These are phyloP conservation scores for Muricea muricata DNA, from an alignment of 92 coral and sea anemone genomes.

Conservation along the genomic window DNA sequence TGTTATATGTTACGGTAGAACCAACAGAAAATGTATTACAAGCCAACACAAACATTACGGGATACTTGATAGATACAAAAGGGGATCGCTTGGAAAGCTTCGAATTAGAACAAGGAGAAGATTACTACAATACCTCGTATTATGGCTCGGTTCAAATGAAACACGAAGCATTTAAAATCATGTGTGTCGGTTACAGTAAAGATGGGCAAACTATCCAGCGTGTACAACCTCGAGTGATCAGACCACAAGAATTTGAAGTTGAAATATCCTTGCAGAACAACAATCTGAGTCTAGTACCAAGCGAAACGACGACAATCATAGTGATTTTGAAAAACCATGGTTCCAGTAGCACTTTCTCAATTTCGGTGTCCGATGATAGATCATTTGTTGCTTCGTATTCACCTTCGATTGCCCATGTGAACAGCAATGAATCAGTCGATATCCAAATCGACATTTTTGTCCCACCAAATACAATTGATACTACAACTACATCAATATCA, in stretches of 20 bases:
- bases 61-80: conserved; percentile 37
- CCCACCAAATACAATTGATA: background rate
- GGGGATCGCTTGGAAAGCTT: conserved; percentile 61
- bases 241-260: conserved; percentile 18
- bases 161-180: background rate
- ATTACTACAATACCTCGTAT: conserved; percentile 30
- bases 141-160: conserved; percentile 7
- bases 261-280: background rate
- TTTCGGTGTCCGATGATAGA: conserved; percentile 4
- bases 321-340: conserved; percentile 12
- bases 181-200: background rate
- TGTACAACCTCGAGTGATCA: conserved; percentile 3
- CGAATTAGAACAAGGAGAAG: conserved; percentile 55
- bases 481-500: background rate
- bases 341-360: background rate
- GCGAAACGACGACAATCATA: background rate
- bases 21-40: conserved; percentile 37
- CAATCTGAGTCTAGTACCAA: background rate
- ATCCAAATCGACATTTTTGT: conserved; percentile 6
- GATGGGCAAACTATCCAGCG: conserved; percentile 3
- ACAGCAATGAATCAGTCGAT: background rate
- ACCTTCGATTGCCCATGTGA: background rate
- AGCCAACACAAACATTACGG: background rate
- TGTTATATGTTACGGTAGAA: conserved; percentile 34
- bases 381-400: conserved; percentile 8